phyloP scores from a whole-genome alignment of 2,888 invertebrate species.

The Brenthis daphne region DNA sequence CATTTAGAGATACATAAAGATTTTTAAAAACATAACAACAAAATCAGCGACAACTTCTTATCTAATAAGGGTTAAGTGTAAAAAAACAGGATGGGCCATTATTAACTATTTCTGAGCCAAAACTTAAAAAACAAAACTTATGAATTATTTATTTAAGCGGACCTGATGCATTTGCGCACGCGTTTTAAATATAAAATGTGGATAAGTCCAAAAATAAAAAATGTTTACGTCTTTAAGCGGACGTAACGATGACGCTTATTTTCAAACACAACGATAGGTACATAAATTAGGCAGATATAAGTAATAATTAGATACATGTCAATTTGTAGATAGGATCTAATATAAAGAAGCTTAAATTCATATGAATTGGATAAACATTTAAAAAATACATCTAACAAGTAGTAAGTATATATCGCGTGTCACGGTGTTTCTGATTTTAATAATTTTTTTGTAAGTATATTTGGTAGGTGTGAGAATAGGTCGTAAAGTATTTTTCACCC shows the following conservation, averaged over 20 bases:
- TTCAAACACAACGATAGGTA: conserved; percentile 1
- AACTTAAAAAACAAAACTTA: background rate
- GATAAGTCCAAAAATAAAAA: conserved; percentile 18
- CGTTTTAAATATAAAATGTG: conserved; percentile 18
- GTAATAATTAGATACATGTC: background rate
- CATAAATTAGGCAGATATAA: background rate
- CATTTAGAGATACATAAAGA: too few species aligned
- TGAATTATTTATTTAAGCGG: conserved; percentile 3
- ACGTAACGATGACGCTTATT: conserved; percentile 20
- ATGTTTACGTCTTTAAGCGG: background rate
- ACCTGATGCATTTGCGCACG: conserved; percentile 12
- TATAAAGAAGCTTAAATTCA: too few species aligned
- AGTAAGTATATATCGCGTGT: too few species aligned
- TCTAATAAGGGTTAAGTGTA: too few species aligned
- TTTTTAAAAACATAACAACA: too few species aligned
- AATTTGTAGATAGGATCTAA: background rate
- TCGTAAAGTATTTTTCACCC: too few species aligned
- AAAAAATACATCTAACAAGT: background rate
- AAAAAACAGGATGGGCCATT: too few species aligned
- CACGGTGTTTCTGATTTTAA: too few species aligned
- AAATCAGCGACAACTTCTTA: too few species aligned
- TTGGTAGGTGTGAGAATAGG: too few species aligned
- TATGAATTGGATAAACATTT: background rate
- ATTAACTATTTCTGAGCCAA: too few species aligned
- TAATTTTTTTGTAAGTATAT: too few species aligned